Evolutionary conservation across 64 coral and sea anemone genomes (phyloP).

Genomic region (Acropora yongei): DNA sequence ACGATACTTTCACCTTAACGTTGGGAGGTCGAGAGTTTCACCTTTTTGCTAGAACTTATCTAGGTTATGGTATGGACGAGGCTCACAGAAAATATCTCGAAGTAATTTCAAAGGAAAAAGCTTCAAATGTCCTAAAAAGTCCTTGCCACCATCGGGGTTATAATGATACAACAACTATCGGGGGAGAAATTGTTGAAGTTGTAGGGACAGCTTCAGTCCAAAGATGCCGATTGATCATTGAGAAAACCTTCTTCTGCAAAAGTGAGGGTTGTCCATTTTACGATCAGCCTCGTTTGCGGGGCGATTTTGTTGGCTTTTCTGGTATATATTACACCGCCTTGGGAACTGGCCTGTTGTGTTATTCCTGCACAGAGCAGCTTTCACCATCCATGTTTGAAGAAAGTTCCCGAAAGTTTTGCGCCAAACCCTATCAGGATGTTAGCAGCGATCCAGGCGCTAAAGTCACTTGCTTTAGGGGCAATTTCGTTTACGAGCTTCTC

Average conservation of each 20-base stretch:
- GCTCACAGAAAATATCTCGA: not conserved
- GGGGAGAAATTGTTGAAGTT: not conserved
- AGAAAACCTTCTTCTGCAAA: slow-evolving; percentile 42
- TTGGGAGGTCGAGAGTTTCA: not conserved
- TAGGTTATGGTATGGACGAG: slow-evolving; percentile 13
- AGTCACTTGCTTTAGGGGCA: slow-evolving; percentile 9
- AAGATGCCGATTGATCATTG: slow-evolving; percentile 7
- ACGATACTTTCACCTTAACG: not conserved
- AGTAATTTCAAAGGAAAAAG: not conserved
- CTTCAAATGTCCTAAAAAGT: not conserved
- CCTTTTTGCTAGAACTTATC: slow-evolving; percentile 32
- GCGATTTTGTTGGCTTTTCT: slow-evolving; percentile 31
- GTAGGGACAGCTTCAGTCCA: not conserved
- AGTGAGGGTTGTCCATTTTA: not conserved
- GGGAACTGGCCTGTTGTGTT: not conserved
- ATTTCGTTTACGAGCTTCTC: slow-evolving; percentile 61
- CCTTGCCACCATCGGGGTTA: slow-evolving; percentile 45
- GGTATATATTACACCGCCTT: slow-evolving; percentile 6
- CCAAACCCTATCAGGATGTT: slow-evolving; percentile 14
- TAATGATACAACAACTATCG: not conserved
- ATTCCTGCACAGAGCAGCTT: not conserved
- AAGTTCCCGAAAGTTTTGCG: slow-evolving; percentile 25
- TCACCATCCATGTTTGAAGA: not conserved
- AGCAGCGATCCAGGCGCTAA: slow-evolving; percentile 36
- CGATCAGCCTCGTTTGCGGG: slow-evolving; percentile 32